These are phyloP conservation scores for Parauchenoglanis punctatus DNA, from an alignment of 2,797 vertebrate species.

Conservation along the genomic window DNA sequence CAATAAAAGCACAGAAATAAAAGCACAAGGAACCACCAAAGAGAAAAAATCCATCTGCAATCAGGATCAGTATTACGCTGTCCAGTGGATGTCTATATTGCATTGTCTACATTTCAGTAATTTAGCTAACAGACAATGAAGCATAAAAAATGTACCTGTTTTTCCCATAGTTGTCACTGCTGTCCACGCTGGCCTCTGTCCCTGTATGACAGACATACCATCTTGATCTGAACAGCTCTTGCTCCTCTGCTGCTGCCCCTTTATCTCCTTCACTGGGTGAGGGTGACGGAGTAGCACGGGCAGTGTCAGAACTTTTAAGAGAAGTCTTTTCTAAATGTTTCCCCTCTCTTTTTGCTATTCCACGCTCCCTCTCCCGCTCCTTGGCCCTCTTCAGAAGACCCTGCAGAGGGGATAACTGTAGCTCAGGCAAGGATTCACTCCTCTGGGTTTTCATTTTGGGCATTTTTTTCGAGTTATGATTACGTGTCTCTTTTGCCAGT, in stretches of 20 bases:
- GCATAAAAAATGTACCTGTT: constrained; percentile 60
- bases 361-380: constrained; percentile 58
- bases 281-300: constrained; percentile 57
- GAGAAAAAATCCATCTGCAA: background rate
- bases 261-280: constrained; percentile 60
- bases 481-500: constrained; percentile 33
- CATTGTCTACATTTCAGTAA: background rate
- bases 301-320: constrained; percentile 47
- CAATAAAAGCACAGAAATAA: background rate
- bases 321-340: constrained; percentile 28
- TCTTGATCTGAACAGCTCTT: constrained; percentile 57
- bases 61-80: background rate
- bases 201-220: constrained; percentile 62
- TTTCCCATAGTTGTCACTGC: constrained; percentile 65
- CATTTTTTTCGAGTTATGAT: constrained; percentile 46
- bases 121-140: background rate
- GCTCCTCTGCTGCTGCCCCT: constrained; percentile 63
- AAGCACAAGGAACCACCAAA: background rate
- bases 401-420: constrained; percentile 61
- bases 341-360: constrained; percentile 44
- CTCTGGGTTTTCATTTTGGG: constrained; percentile 62
- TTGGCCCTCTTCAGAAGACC: constrained; percentile 70
- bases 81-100: background rate
- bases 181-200: constrained; percentile 73
- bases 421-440: constrained; percentile 63